Evolutionary conservation across 1,140 invertebrate species (phyloP), one percentile per base, ranked within the genome.

Genomic region (Bemisia tabaci): DNA sequence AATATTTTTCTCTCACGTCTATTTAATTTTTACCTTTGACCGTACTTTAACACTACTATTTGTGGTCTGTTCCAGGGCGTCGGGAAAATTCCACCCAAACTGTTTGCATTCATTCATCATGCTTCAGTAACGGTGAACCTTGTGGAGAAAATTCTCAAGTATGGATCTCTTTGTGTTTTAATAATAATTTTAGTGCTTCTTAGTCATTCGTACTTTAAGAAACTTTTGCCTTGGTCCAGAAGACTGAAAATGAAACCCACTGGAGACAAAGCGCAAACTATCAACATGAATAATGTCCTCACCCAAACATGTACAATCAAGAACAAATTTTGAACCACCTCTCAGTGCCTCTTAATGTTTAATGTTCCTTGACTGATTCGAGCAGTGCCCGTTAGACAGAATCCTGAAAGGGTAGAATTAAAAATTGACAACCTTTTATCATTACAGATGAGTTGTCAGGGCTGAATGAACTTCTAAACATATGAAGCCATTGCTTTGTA

Each of bases 21-120:
- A n/a, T n/a, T n/a, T n/a, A n/a, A n/a, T n/a, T n/a, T n/a, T n/a
- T n/a, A n/a, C n/a, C n/a, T n/a, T n/a, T n/a, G n/a, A n/a, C n/a
- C n/a, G n/a, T n/a, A n/a, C n/a, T n/a, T n/a, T n/a, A n/a, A n/a
- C n/a, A n/a, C n/a, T n/a, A n/a, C n/a, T n/a, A n/a, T n/a, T n/a
- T n/a, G n/a, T n/a, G n/a, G n/a, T n/a, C 0, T 65, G 12, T 70
- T 68, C 23, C 66, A 71, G 70, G 62, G 60, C 2, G 68, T 68
- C 25, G 68, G 66, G 21, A 58, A 67, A 62, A 59, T 71, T 12
- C 70, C 70, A 60, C 48, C 48, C 26, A 65, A 69, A 24, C 23
- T 71, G 23, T 71, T 68, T 64, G 65, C 65, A 26, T 25, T 67
- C 2, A 70, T 71, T 33, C 70, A 70, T 60, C 70, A 71, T 60